Conservation (phyloP, 2,797 vertebrate genomes). For the Tauraco hartlaubi region DNA sequence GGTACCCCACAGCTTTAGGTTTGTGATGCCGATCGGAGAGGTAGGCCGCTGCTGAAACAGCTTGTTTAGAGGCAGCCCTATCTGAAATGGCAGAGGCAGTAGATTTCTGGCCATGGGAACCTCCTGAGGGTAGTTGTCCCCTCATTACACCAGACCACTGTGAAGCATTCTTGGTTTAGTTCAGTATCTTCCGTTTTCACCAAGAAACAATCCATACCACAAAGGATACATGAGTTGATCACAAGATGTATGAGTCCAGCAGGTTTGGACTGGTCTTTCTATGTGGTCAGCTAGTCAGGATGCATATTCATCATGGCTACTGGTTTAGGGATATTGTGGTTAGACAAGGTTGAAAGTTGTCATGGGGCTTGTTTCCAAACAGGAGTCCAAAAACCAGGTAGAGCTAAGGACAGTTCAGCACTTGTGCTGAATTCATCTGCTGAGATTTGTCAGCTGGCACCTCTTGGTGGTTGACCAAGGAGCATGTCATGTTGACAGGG, state of each 20-base stretch:
- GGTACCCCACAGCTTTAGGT: not conserved
- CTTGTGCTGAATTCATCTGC: not conserved
- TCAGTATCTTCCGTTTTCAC: not conserved
- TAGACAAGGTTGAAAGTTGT: not conserved
- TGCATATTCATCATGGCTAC: accelerated
- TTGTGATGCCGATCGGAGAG: not conserved
- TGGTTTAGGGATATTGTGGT: not conserved
- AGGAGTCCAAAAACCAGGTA: not conserved
- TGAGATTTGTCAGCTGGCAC: not conserved
- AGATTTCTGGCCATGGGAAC: not conserved
- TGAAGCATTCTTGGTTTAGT: not conserved
- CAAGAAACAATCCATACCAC: not conserved
- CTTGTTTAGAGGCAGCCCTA: not conserved
- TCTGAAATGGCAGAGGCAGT: not conserved
- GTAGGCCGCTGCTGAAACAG: not conserved
- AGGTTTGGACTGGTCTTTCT: not conserved
- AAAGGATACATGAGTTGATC: not conserved
- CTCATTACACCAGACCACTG: not conserved
- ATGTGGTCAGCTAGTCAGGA: not conserved
- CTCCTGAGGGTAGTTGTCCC: not conserved
- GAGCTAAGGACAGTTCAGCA: not conserved
- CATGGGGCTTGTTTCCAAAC: not conserved
- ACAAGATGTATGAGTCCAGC: not conserved
- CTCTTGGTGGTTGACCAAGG: not conserved
- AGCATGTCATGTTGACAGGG: not conserved